These are phyloP conservation scores for Choreutis nemorana DNA, from an alignment of 2,888 invertebrate species.

Conservation along the genomic window DNA sequence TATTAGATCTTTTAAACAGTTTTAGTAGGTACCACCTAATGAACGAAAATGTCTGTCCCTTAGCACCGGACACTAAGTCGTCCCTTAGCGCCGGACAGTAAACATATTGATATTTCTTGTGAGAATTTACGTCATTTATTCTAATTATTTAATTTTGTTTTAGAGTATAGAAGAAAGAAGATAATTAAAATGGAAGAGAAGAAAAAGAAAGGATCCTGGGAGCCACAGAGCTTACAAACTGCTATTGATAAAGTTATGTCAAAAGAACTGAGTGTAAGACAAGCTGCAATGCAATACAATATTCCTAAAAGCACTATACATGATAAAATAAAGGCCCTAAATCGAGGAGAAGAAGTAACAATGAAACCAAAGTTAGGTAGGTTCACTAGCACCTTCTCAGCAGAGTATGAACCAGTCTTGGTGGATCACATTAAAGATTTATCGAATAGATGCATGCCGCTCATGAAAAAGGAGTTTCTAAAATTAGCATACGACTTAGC, in stretches of 20 bases:
- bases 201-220: constrained; percentile 7
- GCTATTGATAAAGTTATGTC: constrained; percentile 5
- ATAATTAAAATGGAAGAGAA: constrained; percentile 2
- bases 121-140: constrained; percentile 1
- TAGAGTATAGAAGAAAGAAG: constrained; percentile 4
- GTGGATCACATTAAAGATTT: constrained; percentile 10
- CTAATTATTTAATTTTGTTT: constrained; percentile 2
- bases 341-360: constrained; percentile 5
- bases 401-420: constrained; percentile 10
- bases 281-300: constrained; percentile 3
- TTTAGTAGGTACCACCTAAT: constrained; percentile 8
- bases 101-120: constrained; percentile 1
- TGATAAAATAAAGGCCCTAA: constrained; percentile 6
- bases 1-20: constrained; percentile 6
- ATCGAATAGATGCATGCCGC: constrained; percentile 10
- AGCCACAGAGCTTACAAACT: constrained; percentile 4
- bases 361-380: constrained; percentile 6
- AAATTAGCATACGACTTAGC: constrained; percentile 4
- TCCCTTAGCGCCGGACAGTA: constrained; percentile 4
- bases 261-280: constrained; percentile 1
- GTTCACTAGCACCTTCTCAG: constrained; percentile 10
- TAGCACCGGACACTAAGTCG: constrained; percentile 3
- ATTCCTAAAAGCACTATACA: constrained; percentile 6
- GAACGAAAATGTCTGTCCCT: not conserved
- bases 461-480: constrained; percentile 10